Evolutionary conservation across 2,888 invertebrate species (phyloP).

Genomic region (Harpagoxenus sublaevis): DNA sequence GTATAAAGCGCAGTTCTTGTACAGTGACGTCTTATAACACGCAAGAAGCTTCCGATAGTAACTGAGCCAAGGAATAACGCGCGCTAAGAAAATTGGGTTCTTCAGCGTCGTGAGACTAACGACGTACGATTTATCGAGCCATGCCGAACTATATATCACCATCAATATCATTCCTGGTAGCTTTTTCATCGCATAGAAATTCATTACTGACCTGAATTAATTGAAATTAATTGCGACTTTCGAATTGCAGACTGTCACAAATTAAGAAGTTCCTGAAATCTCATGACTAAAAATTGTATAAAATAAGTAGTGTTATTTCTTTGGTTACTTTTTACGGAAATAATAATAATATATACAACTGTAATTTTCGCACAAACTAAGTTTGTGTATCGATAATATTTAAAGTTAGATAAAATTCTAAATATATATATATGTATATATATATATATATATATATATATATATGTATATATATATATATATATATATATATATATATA

Average conservation of each 20-base stretch:
- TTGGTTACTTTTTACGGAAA: background rate
- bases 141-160: background rate
- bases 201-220: background rate
- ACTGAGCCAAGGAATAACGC: background rate
- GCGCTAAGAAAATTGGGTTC: slow-evolving; percentile 32
- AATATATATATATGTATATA: too few species aligned
- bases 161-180: background rate
- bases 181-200: background rate
- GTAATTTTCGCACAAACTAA: background rate
- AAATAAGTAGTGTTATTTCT: background rate
- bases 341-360: background rate
- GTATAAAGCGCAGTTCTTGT: background rate
- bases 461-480: too few species aligned
- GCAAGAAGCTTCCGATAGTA: slow-evolving; percentile 11
- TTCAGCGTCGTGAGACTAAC: slow-evolving; percentile 9
- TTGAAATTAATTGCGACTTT: background rate
- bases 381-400: background rate
- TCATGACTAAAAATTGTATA: background rate
- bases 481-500: too few species aligned
- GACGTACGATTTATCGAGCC: slow-evolving; percentile 27
- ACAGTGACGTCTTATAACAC: background rate
- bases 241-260: background rate
- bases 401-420: background rate
- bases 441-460: too few species aligned
- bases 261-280: background rate